phyloP scores from a whole-genome alignment of 1,140 invertebrate genomes.

The Drosophila pseudoobscura region DNA sequence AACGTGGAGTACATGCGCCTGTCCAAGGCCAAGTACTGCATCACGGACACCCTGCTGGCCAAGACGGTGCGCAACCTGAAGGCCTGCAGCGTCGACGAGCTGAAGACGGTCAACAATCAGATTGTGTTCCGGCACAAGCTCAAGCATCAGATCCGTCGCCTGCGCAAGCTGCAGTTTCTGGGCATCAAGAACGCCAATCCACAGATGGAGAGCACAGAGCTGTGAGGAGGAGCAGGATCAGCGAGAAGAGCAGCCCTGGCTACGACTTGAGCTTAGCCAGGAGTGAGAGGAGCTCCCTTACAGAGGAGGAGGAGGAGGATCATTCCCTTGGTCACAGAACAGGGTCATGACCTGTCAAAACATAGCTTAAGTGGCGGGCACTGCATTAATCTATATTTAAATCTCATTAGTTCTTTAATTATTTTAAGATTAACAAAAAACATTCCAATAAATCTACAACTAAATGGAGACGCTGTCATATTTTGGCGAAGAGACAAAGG shows the following conservation, averaged over 20 bases:
- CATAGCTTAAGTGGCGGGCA: slow-evolving; percentile 44
- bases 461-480: slow-evolving; percentile 6
- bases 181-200: slow-evolving; percentile 71
- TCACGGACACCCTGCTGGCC: slow-evolving; percentile 67
- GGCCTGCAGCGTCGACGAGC: slow-evolving; percentile 60
- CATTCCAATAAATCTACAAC: neutral
- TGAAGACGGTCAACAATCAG: slow-evolving; percentile 69
- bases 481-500: slow-evolving; percentile 5
- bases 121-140: slow-evolving; percentile 70
- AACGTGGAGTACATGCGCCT: slow-evolving; percentile 68
- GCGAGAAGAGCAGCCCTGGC: neutral
- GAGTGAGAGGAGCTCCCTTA: too few relatives aligned
- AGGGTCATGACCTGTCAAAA: neutral
- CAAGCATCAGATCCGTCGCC: slow-evolving; percentile 57
- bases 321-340: neutral
- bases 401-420: neutral
- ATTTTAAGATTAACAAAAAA: neutral
- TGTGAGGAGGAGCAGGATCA: slow-evolving; percentile 18
- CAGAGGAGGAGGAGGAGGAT: too few relatives aligned
- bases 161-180: slow-evolving; percentile 55
- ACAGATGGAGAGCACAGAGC: slow-evolving; percentile 66
- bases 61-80: slow-evolving; percentile 67
- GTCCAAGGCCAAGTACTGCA: slow-evolving; percentile 71
- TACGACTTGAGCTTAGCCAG: slow-evolving; percentile 9
- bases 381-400: slow-evolving; percentile 28